A percentile compares a stretch with the other conserved stretches of the same genome.
These are phyloP conservation scores for Alloplasta piceator DNA, from an alignment of 2,888 invertebrate genomes.

Conservation along the genomic window DNA sequence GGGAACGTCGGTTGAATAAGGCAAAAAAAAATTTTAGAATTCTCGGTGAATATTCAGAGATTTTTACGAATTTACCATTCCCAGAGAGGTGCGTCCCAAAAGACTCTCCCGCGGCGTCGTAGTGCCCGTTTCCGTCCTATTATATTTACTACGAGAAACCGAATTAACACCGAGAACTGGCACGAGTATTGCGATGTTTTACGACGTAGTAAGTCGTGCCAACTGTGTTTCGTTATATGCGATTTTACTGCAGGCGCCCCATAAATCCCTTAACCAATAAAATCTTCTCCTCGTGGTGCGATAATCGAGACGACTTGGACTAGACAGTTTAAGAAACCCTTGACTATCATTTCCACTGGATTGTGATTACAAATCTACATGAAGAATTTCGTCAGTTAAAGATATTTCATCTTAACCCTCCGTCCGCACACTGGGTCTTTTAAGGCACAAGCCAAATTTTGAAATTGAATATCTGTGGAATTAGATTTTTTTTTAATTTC, in stretches of 20 bases:
- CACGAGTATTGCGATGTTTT: constrained; percentile 76
- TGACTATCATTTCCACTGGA: neutral
- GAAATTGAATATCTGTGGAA: no score
- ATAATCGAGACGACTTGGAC: constrained; percentile 69
- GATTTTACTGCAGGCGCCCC: constrained; percentile 80
- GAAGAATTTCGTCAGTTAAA: no score
- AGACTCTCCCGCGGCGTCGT: constrained; percentile 75
- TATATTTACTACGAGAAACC: constrained; percentile 38
- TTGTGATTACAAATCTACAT: no score
- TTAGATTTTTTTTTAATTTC: no score
- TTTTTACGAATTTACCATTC: no score
- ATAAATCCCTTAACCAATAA: constrained; percentile 82
- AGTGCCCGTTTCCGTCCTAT: constrained; percentile 49
- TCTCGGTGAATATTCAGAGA: no score
- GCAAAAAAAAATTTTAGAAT: no score
- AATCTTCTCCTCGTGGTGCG: constrained; percentile 76
- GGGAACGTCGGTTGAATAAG: no score
- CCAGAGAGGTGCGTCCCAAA: no score
- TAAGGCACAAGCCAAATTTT: no score
- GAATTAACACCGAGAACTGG: constrained; percentile 56
- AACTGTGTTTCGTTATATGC: constrained; percentile 82
- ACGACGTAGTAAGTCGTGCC: constrained; percentile 80
- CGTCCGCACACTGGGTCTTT: no score
- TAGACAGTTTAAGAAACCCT: neutral
- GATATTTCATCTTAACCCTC: no score